Evolutionary conservation across 2,888 invertebrate species (phyloP), one percentile per base, ranked within the genome.

Genomic region (Branchinecta sandiegonensis): DNA sequence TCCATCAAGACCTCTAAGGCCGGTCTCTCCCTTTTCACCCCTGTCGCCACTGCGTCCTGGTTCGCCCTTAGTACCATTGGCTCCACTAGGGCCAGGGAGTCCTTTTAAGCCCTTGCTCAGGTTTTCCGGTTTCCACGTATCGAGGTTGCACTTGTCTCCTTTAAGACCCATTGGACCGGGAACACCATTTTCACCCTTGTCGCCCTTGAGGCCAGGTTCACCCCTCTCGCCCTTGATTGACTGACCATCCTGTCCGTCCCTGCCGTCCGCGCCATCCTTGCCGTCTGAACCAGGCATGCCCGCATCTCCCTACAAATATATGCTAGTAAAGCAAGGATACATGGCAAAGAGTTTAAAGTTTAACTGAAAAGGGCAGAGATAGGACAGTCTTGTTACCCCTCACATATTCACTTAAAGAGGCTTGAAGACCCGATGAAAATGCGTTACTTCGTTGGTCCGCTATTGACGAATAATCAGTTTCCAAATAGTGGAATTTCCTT

Each of bases 21-120:
- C 90, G 9, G 84, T 80, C 67, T 79, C 80, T 71, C 89, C 89
- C 76, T 84, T 86, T 0, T 78, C 77, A 71, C 89, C 89, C 65
- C 80, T 74, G 70, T 78, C 79, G 64, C 90, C 90, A 65, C 75
- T 75, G 72, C 87, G 85, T 47, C 91, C 90, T 37, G 74, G 77
- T 75, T 84, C 83, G n/a, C 85, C 82, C 77, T 87, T 89, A 14
- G 89, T 76, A 70, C 78, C 78, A 17, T 72, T 69, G 9, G 74
- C 71, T n/a, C 78, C 78, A 70, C 73, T 71, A 8, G 73, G 72
- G 8, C 77, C 77, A 12, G 6, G 6, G 37, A 6, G 6, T 37
- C 37, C 37, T 37, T 37, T 37, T 4, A 37, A 37, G 8, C 23
- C 63, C 23, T 56, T n/a, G n/a, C 8, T 8, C n/a, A 56, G 63